Evolutionary conservation across 2,888 invertebrate genomes (phyloP), one percentile per base, ranked within the genome.

Genomic region (Labia minor): DNA sequence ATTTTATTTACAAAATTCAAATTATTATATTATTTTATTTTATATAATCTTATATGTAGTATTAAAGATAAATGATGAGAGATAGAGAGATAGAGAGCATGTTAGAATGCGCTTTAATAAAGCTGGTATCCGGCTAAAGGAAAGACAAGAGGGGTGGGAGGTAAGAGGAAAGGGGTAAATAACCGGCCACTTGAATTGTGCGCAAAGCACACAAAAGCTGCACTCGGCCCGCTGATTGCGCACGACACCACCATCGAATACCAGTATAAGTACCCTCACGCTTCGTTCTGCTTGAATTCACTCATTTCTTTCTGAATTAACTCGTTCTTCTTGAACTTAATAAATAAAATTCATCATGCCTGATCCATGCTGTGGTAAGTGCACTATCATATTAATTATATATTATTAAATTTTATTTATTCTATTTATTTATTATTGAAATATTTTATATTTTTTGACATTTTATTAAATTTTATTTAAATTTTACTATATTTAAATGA

Each of bases 321-420:
- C n/a, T n/a, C n/a, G n/a, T n/a, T n/a, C n/a, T n/a, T n/a, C n/a
- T n/a, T n/a, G n/a, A n/a, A n/a, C 16, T 49, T n/a, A 49, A 49
- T 14, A 10, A 14, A 49, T 49, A 49, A 4, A n/a, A 11, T 49
- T 49, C 65, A 64, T 49, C 37, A 68, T 68, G 68, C 68, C 68
- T 37, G 68, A 68, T 20, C 68, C 68, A n/a, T 68, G 68, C 66
- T 66, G 68, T 26, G 68, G 68, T 26, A 64, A 66, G 68, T 37
- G 65, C 66, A n/a, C n/a, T n/a, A 16, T 19, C 37, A 20, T 19
- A 65, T 67, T 18, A 67, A 65, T 67, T 19, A 6, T 21, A 10
- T n/a, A 61, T n/a, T n/a, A 8, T n/a, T 61, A 6, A 16, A 16
- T 64, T 33, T 37, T 16, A 14, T 18, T 21, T 0, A 37, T 14